phyloP scores from a whole-genome alignment of 2,113 vertebrate genomes.

The Machaerirhynchus nigripectus region DNA sequence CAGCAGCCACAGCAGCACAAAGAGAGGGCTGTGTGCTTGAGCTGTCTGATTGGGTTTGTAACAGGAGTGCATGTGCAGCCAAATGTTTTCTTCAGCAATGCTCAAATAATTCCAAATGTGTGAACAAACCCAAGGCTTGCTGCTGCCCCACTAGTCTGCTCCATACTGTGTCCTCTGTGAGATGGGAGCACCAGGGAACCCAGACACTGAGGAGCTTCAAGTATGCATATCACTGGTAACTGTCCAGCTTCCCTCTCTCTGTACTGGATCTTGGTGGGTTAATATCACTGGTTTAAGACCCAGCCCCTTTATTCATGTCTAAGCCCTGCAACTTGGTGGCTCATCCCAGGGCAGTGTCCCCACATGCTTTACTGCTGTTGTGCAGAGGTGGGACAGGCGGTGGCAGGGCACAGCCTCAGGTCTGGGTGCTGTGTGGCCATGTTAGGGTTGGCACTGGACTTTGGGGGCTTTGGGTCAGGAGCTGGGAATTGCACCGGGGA shows the following conservation, averaged over 20 bases:
- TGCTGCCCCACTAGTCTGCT: background rate
- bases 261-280: background rate
- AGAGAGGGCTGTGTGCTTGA: background rate
- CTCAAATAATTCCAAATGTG: background rate
- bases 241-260: background rate
- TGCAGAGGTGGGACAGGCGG: background rate
- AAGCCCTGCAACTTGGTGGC: background rate
- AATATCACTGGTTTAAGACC: background rate
- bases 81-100: background rate
- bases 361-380: background rate
- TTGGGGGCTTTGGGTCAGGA: background rate
- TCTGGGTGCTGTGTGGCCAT: background rate
- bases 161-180: background rate
- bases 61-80: background rate
- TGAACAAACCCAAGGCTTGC: background rate
- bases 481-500: background rate
- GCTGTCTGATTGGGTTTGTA: background rate
- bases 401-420: background rate
- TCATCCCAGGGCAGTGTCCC: background rate
- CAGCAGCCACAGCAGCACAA: slow-evolving; percentile 9
- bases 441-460: background rate
- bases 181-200: background rate
- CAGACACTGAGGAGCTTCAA: background rate
- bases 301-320: background rate
- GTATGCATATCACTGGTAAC: rapidly evolving